Percentiles rank a stretch among this genome's conserved stretches.
phyloP scores from a whole-genome alignment of 2,797 vertebrate genomes.

The Perodicticus potto region DNA sequence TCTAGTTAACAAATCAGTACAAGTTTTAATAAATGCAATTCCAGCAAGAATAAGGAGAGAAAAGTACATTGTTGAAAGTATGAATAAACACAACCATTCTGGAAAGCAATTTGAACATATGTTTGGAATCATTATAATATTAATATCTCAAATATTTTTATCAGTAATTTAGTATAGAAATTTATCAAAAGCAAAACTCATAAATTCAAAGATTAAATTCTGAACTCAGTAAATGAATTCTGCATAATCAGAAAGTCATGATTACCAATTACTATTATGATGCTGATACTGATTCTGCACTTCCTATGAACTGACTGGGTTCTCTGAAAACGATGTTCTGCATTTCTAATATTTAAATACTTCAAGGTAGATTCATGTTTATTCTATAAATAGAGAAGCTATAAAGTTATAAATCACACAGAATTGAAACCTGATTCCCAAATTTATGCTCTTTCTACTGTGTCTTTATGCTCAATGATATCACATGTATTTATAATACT shows the following conservation, averaged over 20 bases:
- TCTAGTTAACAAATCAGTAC: not conserved
- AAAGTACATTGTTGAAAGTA: not conserved
- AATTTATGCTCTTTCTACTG: not conserved
- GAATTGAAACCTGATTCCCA: not conserved
- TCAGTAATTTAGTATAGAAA: not conserved
- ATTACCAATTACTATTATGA: not conserved
- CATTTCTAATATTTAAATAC: not conserved
- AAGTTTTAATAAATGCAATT: not conserved
- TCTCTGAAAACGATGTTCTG: not conserved
- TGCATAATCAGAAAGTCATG: not conserved
- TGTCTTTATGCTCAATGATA: not conserved
- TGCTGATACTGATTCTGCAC: not conserved
- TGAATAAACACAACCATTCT: not conserved
- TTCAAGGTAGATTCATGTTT: not conserved
- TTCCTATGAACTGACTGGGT: not conserved
- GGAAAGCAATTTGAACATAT: not conserved
- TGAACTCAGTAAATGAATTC: not conserved
- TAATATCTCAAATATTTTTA: not conserved
- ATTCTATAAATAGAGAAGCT: not conserved
- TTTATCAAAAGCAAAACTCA: not conserved
- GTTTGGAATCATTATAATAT: not conserved
- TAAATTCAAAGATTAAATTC: not conserved
- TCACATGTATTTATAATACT: not conserved
- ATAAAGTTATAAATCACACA: conserved; percentile 24
- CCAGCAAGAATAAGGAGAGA: not conserved